Evolutionary conservation across 2,797 vertebrate species (phyloP), one percentile per base, ranked within the genome.

Genomic region (Champsocephalus gunnari): DNA sequence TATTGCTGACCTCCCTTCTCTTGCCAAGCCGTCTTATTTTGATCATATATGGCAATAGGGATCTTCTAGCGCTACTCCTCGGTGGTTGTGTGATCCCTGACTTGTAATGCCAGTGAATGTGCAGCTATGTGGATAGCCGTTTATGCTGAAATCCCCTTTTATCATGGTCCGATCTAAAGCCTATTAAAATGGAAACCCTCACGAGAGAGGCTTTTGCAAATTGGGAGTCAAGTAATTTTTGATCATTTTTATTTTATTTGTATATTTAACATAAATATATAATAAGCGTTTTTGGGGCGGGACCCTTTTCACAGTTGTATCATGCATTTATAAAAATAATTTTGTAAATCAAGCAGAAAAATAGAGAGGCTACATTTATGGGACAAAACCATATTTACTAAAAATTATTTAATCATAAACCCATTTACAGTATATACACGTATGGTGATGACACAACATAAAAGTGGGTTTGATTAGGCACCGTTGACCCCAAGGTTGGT

Each of bases 11-110:
- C 88, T 89, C 71, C 61, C 78, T 75, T 81, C 79, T 88, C 70
- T 58, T 90, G 86, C 88, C 89, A 88, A 83, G 87, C 64, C 16
- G 19, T 86, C 75, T 89, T 89, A 88, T 92, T 91, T 93, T 94
- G 92, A 91, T 91, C 92, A 90, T 93, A 93, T 94, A 94, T 92
- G 93, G 92, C 87, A 93, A 89, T 87, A 85, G 77, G 79, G 87
- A 89, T 89, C 61, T 83, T 81, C 74, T 73, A 79, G 81, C 85
- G 82, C 71, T 68, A 67, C 84, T 88, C 85, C 71, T 87, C 55
- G 64, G 53, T 75, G n/a, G 38, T 69, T 56, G 53, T 66, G 70
- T 66, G 68, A 63, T 32, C n/a, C 28, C 12, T 8, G 61, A 51
- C 64, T 75, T 68, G 71, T 77, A 74, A 83, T 92, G 69, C 76